Evolutionary conservation across 2,888 invertebrate genomes (phyloP).

Genomic region (Diarsia dahlii): DNA sequence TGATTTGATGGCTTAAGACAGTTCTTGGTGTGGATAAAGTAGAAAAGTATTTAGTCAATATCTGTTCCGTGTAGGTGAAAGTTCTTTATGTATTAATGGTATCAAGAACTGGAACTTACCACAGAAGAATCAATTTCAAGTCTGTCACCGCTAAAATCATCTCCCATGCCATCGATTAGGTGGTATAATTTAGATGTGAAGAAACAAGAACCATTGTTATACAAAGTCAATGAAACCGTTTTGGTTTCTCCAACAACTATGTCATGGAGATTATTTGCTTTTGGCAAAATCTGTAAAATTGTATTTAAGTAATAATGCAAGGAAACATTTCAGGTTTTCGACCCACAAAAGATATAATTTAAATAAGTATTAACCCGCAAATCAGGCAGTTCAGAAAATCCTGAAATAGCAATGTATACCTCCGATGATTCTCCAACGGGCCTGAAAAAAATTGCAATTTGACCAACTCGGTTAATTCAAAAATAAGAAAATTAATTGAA

Average conservation of each 20-base stretch:
- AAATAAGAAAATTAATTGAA: neutral
- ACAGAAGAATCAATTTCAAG: conserved; percentile 81
- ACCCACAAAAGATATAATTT: neutral
- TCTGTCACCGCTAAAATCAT: conserved; percentile 80
- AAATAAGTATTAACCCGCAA: conserved; percentile 69
- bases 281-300: conserved; percentile 81
- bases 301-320: neutral
- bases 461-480: neutral
- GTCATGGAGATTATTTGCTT: conserved; percentile 82
- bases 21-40: conserved; percentile 73
- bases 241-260: conserved; percentile 79
- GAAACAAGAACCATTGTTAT: conserved; percentile 83
- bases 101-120: conserved; percentile 71
- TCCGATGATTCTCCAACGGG: conserved; percentile 86
- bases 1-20: conserved; percentile 83
- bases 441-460: conserved; percentile 70
- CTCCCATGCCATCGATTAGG: conserved; percentile 81
- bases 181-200: conserved; percentile 84
- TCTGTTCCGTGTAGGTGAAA: neutral
- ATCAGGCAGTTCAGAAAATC: conserved; percentile 86
- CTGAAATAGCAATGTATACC: conserved; percentile 81
- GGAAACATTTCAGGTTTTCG: neutral
- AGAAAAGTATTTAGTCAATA: neutral
- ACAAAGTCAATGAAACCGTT: conserved; percentile 76
- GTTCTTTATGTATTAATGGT: neutral